Percentiles rank a stretch among this genome's conserved stretches.
Conservation (phyloP, 2,113 vertebrate species). For the Phycodurus eques region DNA sequence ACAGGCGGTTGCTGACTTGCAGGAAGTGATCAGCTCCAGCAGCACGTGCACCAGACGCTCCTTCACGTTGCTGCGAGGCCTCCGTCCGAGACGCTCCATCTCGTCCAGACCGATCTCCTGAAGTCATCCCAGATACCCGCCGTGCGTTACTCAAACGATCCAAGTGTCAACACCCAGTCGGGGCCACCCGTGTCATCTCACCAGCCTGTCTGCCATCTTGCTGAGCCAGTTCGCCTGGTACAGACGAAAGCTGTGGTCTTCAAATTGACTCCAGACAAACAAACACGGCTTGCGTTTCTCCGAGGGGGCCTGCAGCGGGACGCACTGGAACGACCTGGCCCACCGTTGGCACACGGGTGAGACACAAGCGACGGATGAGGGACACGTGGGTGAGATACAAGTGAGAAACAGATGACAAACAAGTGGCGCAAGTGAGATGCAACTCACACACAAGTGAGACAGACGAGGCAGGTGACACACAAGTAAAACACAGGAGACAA, state of each 20-base stretch:
- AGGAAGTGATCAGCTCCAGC: slow-evolving; percentile 84
- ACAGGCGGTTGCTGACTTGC: slow-evolving; percentile 75
- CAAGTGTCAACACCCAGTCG: neutral
- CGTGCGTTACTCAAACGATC: too few species aligned
- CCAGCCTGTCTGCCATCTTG: slow-evolving; percentile 89
- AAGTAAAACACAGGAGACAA: too few species aligned
- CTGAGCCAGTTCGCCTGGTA: slow-evolving; percentile 82
- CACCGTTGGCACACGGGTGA: slow-evolving; percentile 2
- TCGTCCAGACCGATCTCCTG: slow-evolving; percentile 85
- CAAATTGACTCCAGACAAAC: slow-evolving; percentile 84
- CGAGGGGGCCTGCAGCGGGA: slow-evolving; percentile 70
- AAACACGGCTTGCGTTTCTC: slow-evolving; percentile 81
- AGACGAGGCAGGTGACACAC: neutral
- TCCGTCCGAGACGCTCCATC: slow-evolving; percentile 78
- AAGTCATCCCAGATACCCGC: neutral
- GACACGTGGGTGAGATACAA: too few species aligned
- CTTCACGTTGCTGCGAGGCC: slow-evolving; percentile 74
- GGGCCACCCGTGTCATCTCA: slow-evolving; percentile 34
- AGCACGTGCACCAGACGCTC: slow-evolving; percentile 76
- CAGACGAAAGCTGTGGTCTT: slow-evolving; percentile 87
- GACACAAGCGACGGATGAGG: neutral
- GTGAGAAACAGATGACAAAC: too few species aligned
- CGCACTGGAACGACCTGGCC: slow-evolving; percentile 81
- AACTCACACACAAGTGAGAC: too few species aligned
- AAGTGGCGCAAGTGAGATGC: too few species aligned